Evolutionary conservation across 2,797 vertebrate species (phyloP), one percentile per base, ranked within the genome.

Genomic region (Decapterus maruadsi): DNA sequence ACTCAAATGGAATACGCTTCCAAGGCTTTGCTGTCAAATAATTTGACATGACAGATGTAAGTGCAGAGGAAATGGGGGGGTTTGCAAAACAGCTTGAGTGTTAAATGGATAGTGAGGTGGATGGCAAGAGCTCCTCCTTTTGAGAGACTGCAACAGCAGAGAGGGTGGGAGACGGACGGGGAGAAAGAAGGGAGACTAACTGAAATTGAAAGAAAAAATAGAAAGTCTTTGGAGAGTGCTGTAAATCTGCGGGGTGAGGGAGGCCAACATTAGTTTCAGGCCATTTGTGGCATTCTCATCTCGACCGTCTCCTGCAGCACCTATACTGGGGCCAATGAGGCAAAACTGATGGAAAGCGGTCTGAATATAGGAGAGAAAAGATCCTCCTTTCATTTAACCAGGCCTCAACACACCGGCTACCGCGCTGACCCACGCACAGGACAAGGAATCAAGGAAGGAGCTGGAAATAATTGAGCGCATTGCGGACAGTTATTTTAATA

Each of bases 221-320:
- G 57, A 80, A 77, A 75, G 65, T 84, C 68, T 85, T 83, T 58
- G 45, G 74, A 81, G 83, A 84, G 79, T 63, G 82, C 72, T 89
- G 89, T 92, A 91, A 91, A 91, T 91, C 87, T 87, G 58, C 31
- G 2, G 77, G 87, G 82, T 87, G 89, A 90, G 81, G 59, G 82
- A 89, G 92, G 86, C 84, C 89, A 86, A 90, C 92, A 92, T 93
- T 93, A 91, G 91, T 93, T 90, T 92, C 91, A 92, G 89, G 82
- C 88, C 93, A 94, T 93, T 94, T 93, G 91, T 85, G 89, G 85
- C 87, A 88, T 90, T 92, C 87, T 90, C 91, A 92, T 93, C 91
- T 92, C 79, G 72, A 78, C 81, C 72, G 55, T 88, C 87, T 85
- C 84, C 84, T 83, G 83, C 87, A 87, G 89, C 90, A 87, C 87